Base-by-base conservation (phyloP, 37 sponge, comb jelly and placozoan species). In the Ianthella basta region DNA sequence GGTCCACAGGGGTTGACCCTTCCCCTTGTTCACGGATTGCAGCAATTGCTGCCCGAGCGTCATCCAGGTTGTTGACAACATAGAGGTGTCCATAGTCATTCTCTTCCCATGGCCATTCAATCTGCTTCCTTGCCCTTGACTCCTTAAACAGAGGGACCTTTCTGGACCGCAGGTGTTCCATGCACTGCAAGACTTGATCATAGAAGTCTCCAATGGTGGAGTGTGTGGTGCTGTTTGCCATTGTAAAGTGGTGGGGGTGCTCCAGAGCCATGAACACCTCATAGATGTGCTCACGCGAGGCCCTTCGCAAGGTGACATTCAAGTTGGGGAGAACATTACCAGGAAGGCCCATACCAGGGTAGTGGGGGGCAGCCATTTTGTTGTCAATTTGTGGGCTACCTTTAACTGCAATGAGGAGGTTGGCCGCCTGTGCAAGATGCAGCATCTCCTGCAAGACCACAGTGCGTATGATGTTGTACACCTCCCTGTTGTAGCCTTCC, bases 151-250 rank as follows among this genome's bases (percentile, higher is more conserved):
- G 57, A n/a, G 41, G 59, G 12, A 77, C 18, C 36, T 86, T 83
- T 1, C 10, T 23, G 2, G 24, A 21, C 60, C 1, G 1, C 15
- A 87, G 82, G 1, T 30, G 5, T 12, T 77, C 55, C 36, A 86
- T 77, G 79, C 90, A 88, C 0, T 72, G 10, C 1, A 33, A 10
- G 30, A 93, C 90, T 60, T 89, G 84, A 20, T 60, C 54, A 35
- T 93, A 93, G 30, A 93, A 93, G 32, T 61, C 30, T 72, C 88
- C 91, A 56, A 93, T 90, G 1, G 91, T 93, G 29, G 70, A 69
- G 33, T 69, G 29, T 6, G 70, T 69, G 33, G 34, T 69, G 78
- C 33, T 36, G 63, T 55, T 59, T 35, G 55, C 29, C 16, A 82
- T 24, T 8, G 44, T 15, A 12, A 55, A 33, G 14, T 73, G 15